phyloP scores from a whole-genome alignment of 2,888 invertebrate genomes.

The Hydroisotoma schaefferi region DNA sequence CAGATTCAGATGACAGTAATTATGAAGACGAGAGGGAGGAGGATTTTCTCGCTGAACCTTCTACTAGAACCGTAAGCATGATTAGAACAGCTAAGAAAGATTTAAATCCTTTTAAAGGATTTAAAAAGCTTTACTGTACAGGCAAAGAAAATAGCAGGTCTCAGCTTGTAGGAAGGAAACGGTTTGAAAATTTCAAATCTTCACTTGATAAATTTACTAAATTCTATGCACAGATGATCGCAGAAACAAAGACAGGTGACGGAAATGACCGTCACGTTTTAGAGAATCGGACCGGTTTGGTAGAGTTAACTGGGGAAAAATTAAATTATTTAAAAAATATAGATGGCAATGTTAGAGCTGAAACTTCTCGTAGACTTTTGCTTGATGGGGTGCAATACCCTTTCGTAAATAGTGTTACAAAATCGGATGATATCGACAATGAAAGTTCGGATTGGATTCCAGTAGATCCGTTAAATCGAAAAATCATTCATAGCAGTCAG shows the following conservation, averaged over 20 bases:
- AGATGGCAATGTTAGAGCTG: background rate
- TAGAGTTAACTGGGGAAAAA: background rate
- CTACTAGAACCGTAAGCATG: constrained; percentile 7
- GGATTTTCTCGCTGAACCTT: background rate
- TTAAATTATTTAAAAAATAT: background rate
- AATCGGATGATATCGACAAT: too few relatives aligned
- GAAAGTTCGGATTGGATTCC: too few relatives aligned
- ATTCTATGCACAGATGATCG: constrained; percentile 7
- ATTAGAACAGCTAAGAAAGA: background rate
- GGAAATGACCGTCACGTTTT: background rate
- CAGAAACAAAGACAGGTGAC: background rate
- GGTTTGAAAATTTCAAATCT: background rate
- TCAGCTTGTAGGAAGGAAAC: background rate
- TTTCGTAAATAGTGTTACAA: background rate
- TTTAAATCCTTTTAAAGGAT: background rate
- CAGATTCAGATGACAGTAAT: constrained; percentile 16
- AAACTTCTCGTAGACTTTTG: background rate
- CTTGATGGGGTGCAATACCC: background rate
- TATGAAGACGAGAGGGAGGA: background rate
- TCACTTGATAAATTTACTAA: constrained; percentile 1
- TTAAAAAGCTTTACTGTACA: background rate
- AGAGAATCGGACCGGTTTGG: constrained; percentile 15
- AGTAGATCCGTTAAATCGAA: too few relatives aligned
- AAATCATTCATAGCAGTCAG: too few relatives aligned
- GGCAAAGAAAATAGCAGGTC: background rate